These are phyloP conservation scores for Callimorpha dominula DNA, from an alignment of 2,888 invertebrate genomes.

Conservation along the genomic window DNA sequence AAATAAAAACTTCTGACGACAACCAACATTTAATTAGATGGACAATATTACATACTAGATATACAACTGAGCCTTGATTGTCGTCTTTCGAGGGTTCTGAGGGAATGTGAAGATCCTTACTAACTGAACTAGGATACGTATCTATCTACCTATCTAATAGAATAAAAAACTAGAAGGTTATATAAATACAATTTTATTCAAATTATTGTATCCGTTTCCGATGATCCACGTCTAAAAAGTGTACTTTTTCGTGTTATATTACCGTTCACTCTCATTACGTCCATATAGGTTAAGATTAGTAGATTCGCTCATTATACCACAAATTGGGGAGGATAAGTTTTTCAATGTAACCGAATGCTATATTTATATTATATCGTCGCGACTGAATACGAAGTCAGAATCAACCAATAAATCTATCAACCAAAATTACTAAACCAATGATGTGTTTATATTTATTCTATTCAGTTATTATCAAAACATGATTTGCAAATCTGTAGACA, in stretches of 20 bases:
- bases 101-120: too few relatives aligned
- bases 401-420: neutral
- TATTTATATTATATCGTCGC: neutral
- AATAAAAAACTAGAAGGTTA: neutral
- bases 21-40: too few relatives aligned
- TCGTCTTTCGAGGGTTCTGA: too few relatives aligned
- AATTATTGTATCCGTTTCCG: neutral
- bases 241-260: too few relatives aligned
- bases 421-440: neutral
- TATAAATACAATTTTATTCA: neutral
- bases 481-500: slow-evolving; percentile 31
- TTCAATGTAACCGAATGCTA: neutral
- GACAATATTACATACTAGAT: too few relatives aligned
- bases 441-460: slow-evolving; percentile 1
- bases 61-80: too few relatives aligned
- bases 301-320: neutral
- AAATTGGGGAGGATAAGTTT: neutral
- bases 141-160: too few relatives aligned
- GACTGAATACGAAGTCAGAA: neutral
- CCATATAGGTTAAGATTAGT: neutral
- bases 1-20: neutral
- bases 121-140: too few relatives aligned
- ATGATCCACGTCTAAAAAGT: neutral
- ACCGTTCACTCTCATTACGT: neutral
- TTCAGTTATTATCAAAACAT: slow-evolving; percentile 10